A percentile compares a stretch with the other conserved stretches of the same genome.
Conservation (phyloP, 2,797 vertebrate genomes). For the Tinamus major region DNA sequence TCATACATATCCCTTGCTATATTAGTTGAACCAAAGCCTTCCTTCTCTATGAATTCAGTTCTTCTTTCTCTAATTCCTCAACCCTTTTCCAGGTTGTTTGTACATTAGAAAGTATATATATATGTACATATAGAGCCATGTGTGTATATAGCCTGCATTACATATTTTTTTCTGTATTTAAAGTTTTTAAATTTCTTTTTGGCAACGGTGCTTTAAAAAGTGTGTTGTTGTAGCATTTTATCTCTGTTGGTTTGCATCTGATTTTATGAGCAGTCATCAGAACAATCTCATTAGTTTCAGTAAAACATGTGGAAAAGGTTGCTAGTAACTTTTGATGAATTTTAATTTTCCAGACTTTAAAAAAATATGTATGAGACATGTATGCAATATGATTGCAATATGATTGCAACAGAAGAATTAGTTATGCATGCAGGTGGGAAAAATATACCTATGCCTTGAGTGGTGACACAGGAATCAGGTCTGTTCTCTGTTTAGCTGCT, state of each 20-base stretch:
- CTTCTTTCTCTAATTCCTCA: not conserved
- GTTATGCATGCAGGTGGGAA: not conserved
- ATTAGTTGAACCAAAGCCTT: not conserved
- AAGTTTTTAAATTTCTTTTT: not conserved
- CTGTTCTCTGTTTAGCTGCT: not conserved
- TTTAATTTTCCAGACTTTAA: not conserved
- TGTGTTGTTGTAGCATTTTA: not conserved
- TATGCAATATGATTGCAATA: not conserved
- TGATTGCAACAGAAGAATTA: not conserved
- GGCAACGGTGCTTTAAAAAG: not conserved
- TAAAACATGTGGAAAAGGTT: not conserved
- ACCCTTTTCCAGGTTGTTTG: not conserved
- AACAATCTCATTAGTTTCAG: not conserved
- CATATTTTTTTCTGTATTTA: not conserved
- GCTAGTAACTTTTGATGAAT: not conserved
- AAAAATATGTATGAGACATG: not conserved
- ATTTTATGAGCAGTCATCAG: not conserved
- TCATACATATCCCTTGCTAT: not conserved
- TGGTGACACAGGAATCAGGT: not conserved
- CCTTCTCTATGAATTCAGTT: not conserved
- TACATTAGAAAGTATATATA: not conserved
- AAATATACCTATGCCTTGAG: not conserved
- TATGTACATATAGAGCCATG: not conserved
- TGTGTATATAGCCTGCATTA: not conserved
- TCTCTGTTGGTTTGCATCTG: not conserved